Evolutionary conservation across 2,888 invertebrate genomes (phyloP), one percentile per base, ranked within the genome.

Genomic region (Endomychus coccineus): DNA sequence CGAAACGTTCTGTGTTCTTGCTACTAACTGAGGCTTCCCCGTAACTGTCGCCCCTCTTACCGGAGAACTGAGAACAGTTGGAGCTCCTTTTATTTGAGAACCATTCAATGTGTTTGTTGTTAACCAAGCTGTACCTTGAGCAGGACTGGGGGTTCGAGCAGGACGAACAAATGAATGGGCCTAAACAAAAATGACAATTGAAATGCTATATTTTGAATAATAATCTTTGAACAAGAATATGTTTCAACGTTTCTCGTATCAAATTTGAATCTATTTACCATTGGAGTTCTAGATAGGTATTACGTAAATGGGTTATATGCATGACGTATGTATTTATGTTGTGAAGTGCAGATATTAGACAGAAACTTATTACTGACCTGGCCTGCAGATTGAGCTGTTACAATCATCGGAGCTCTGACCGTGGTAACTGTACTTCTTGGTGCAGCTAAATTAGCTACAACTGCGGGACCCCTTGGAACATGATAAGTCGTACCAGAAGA

Each of bases 391-490:
- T 61, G 62, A 25, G 63, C 58, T 23, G 60, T 50, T 21, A 64
- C 63, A 23, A 66, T 60, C 53, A 65, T 55, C 9, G 66, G 62
- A 7, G 61, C 54, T 34, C 66, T 51, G 9, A 66, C 63, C 28
- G 61, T 57, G 9, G 77, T 73, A 3, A 80, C 77, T 39, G 74
- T 72, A 19, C 73, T 70, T 36, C 83, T 73, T 1, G 83, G 78
- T 4, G 81, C 78, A 7, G 83, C 77, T 12, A 84, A 72, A 44
- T 80, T 83, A 0, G 83, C 83, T 2, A 83, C 83, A 7, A 82
- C 82, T 0, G 83, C 83, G 10, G 83, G 75, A 2, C 83, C 83
- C 39, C 75, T 53, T 4, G 67, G 67, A 4, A 67, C 66, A 51
- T 67, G 67, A 46, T 64, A 66, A 10, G 64, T 58, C 6, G 62